Conservation (phyloP, 2,797 vertebrate genomes). For the Chlorospingus flavigularis region DNA sequence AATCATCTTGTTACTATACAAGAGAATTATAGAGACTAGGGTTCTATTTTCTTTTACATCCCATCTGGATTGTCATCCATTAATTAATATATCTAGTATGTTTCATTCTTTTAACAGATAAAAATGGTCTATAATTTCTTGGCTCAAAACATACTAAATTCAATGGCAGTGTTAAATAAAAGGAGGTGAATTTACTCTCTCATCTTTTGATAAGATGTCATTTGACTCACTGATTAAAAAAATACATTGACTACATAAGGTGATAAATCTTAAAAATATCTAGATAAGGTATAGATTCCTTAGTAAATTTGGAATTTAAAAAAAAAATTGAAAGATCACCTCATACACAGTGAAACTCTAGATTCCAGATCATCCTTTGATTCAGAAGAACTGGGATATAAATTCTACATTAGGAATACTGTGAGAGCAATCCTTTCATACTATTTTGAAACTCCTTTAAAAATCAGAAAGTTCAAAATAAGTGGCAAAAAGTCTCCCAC, state of each 20-base stretch:
- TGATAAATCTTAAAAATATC: background rate
- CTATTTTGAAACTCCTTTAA: background rate
- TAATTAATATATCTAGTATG: background rate
- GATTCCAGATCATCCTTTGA: background rate
- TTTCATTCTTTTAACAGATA: background rate
- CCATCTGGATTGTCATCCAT: background rate
- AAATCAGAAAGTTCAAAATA: background rate
- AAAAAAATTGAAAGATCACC: background rate
- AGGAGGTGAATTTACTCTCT: background rate
- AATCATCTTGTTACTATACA: background rate
- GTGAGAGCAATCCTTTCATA: background rate
- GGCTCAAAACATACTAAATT: background rate
- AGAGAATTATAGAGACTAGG: background rate
- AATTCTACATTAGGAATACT: background rate
- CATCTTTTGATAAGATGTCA: background rate
- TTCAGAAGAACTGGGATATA: background rate
- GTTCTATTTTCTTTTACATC: background rate
- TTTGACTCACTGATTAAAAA: background rate
- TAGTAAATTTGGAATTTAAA: background rate
- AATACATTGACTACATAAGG: background rate
- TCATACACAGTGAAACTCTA: background rate
- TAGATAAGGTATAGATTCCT: background rate
- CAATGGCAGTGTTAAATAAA: background rate
- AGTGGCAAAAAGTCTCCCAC: accelerated
- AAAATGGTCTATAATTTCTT: background rate